Conservation (phyloP, 2,888 invertebrate species). For the Drosophila melanocephala region DNA sequence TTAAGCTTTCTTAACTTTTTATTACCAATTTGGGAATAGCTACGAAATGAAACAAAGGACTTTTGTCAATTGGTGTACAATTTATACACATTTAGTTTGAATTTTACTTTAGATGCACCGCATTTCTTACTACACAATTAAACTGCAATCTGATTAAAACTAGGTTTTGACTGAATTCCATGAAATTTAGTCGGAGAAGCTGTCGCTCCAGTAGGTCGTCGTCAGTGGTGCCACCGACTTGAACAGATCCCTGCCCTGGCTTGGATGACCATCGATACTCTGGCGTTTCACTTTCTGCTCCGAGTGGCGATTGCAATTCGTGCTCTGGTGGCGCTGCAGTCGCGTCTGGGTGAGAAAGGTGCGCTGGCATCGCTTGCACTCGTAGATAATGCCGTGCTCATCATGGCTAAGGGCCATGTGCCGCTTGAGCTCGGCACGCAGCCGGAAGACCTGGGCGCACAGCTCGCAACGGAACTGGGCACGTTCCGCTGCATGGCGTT, state of each 20-base stretch:
- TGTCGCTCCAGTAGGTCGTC: constrained; percentile 86
- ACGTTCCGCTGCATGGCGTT: constrained; percentile 83
- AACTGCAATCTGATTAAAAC: not conserved
- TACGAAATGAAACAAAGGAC: not conserved
- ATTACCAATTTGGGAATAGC: not conserved
- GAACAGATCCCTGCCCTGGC: constrained; percentile 85
- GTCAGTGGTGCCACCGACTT: constrained; percentile 86
- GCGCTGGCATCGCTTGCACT: constrained; percentile 84
- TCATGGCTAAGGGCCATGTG: constrained; percentile 83
- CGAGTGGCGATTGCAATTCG: constrained; percentile 52
- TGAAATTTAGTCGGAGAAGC: constrained; percentile 85
- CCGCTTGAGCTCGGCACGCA: constrained; percentile 81
- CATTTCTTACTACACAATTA: constrained; percentile 12
- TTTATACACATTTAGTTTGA: constrained; percentile 10
- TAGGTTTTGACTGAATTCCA: not conserved
- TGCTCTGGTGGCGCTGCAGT: constrained; percentile 80
- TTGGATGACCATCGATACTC: constrained; percentile 45
- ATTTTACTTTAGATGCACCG: constrained; percentile 23
- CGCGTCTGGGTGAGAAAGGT: constrained; percentile 82
- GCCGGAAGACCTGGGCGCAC: constrained; percentile 72
- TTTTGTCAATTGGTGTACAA: not conserved
- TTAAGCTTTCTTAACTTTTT: not conserved
- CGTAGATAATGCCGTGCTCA: constrained; percentile 74
- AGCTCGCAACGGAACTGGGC: constrained; percentile 71
- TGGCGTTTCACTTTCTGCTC: constrained; percentile 55